Conservation (phyloP, 2,797 vertebrate species). For the Triplophysa yarkandensis region DNA sequence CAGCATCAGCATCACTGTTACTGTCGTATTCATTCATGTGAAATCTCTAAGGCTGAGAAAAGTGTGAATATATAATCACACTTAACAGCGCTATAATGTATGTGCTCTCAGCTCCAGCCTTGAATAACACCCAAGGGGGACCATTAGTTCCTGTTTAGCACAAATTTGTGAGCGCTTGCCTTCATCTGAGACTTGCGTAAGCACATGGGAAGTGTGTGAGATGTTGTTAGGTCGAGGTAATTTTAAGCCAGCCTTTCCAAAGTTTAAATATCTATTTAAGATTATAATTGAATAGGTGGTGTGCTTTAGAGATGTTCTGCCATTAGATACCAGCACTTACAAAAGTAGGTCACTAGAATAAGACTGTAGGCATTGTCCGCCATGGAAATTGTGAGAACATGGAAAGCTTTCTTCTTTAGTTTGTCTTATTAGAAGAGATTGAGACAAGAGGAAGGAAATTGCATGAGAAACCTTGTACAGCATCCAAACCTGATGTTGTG, state of each 20-base stretch:
- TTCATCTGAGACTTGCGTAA: not conserved
- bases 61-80: constrained; percentile 4
- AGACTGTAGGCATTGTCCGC: constrained; percentile 10
- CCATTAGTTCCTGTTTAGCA: constrained; percentile 44
- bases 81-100: not conserved
- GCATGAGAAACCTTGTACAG: not conserved
- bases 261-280: not conserved
- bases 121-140: constrained; percentile 23
- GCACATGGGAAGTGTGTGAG: constrained; percentile 6
- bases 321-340: not conserved
- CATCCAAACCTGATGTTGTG: not conserved
- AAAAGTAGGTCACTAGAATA: constrained; percentile 40
- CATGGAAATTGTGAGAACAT: not conserved
- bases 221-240: not conserved
- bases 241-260: not conserved
- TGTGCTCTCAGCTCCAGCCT: constrained; percentile 3
- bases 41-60: constrained; percentile 10
- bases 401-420: constrained; percentile 12
- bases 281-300: not conserved
- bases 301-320: not conserved
- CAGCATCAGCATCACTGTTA: not conserved
- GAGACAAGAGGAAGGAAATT: not conserved
- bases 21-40: not conserved
- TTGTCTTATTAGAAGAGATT: constrained; percentile 10
- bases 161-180: constrained; percentile 18